Conservation (phyloP, 2,797 vertebrate species). For the Sebastes jordani region DNA sequence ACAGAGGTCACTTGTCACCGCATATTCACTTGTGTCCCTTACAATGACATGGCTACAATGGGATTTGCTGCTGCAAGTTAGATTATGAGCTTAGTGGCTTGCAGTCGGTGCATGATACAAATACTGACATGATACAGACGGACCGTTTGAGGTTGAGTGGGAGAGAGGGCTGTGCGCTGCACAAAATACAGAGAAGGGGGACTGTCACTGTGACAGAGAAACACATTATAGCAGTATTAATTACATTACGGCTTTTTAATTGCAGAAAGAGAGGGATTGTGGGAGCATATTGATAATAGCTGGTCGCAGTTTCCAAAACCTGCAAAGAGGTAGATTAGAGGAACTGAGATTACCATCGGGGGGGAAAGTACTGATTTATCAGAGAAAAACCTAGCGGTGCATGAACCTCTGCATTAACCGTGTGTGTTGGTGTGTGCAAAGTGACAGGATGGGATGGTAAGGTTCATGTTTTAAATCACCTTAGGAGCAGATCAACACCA, state of each 20-base stretch:
- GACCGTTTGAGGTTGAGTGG: conserved; percentile 26
- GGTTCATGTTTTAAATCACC: conserved; percentile 37
- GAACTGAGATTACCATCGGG: conserved; percentile 26
- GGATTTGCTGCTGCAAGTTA: conserved; percentile 59
- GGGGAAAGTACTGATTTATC: neutral
- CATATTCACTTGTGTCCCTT: conserved; percentile 23
- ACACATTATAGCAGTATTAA: conserved; percentile 53
- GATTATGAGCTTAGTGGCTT: conserved; percentile 64
- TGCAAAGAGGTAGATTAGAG: conserved; percentile 45
- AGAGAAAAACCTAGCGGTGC: conserved; percentile 1
- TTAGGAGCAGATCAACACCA: conserved; percentile 49
- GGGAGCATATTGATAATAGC: conserved; percentile 28
- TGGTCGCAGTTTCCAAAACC: conserved; percentile 21
- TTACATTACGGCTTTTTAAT: conserved; percentile 51
- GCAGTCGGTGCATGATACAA: conserved; percentile 27
- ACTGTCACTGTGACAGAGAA: conserved; percentile 20
- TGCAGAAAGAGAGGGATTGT: conserved; percentile 18
- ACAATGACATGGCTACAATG: conserved; percentile 43
- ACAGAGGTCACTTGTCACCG: conserved; percentile 54
- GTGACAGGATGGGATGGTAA: conserved; percentile 8
- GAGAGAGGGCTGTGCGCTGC: neutral
- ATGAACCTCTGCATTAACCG: conserved; percentile 5
- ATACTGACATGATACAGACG: conserved; percentile 44
- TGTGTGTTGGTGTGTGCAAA: conserved; percentile 5
- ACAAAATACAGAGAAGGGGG: neutral